A percentile compares a stretch with the other conserved stretches of the same genome.
Conservation (phyloP, 1,140 invertebrate species). For the Lethocerus indicus region DNA sequence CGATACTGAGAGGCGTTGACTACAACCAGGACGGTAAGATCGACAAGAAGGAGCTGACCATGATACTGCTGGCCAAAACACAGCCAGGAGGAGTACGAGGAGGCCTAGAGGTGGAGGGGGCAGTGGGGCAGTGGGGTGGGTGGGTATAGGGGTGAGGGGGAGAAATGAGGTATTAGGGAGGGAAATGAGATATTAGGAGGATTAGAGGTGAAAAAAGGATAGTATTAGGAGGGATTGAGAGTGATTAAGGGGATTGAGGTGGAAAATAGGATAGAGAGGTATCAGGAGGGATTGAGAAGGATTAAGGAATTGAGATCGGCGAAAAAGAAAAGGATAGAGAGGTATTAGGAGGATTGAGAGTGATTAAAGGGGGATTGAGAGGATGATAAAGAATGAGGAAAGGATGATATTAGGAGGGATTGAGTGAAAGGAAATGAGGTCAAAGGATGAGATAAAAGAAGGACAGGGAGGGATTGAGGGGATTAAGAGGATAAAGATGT, state of each 20-base stretch:
- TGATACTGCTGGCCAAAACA: conserved; percentile 74
- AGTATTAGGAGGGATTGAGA: no score
- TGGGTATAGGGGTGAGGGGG: background rate
- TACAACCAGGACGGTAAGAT: conserved; percentile 85
- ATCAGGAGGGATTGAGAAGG: background rate
- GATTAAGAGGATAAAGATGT: background rate
- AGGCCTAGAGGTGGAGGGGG: no score
- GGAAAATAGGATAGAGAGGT: no score
- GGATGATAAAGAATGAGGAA: no score
- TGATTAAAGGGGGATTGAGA: background rate
- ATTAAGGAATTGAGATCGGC: background rate
- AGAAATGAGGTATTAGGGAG: no score
- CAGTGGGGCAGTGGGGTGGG: no score
- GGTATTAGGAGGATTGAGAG: background rate
- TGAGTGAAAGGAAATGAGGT: background rate
- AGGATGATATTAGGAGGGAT: background rate
- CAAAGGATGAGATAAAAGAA: background rate
- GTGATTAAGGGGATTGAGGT: background rate
- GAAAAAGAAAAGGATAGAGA: background rate
- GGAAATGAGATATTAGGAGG: no score
- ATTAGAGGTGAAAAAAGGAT: no score
- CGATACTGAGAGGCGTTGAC: conserved; percentile 75
- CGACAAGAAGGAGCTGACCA: conserved; percentile 79
- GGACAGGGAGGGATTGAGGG: background rate
- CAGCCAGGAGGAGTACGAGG: conserved; percentile 56